Evolutionary conservation across 1,140 invertebrate species (phyloP), one percentile per base, ranked within the genome.

Genomic region (Sesamia nonagrioides): DNA sequence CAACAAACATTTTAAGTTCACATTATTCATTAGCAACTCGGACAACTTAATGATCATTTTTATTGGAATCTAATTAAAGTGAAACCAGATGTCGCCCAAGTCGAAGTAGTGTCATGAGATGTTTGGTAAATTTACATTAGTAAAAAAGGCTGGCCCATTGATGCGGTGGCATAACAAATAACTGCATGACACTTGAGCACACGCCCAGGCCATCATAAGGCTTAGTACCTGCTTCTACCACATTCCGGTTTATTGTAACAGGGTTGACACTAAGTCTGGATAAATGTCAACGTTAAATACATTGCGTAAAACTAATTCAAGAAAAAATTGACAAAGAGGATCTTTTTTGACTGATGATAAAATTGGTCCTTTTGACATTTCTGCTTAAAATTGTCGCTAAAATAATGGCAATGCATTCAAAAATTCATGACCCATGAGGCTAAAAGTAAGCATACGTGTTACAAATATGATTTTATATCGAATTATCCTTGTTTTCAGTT

Each of bases 171-270:
- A 37, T 58, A 27, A 73, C 71, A 73, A 58, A 58, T 58, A 37
- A 45, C 33, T 56, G 21, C 71, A 58, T 35, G 71, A 58, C 52
- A 45, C 17, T 8, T 6, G 71, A 15, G 71, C 54, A 73, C 69
- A 72, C 71, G 54, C 71, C 71, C 35, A 58, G 21, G 33, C 35
- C 52, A 73, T 73, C 71, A 60, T 42, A 40, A 52, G 7, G 45
- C 61, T 66, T 1, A 11, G 37, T 45, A 45, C 35, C 40, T 66
- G 52, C 27, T 73, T 52, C 8, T 58, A 58, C 69, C 69, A 73
- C 69, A 58, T 58, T 73, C 71, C 68, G 15, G 33, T 17, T 68
- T 45, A 11, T 18, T 17, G 21, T 2, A 0, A 52, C 52, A 73
- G 71, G 71, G 71, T 18, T 60, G 35, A 9, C 63, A 27, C 63